Conservation (phyloP, 2,888 invertebrate genomes). For the Torymus auratus region DNA sequence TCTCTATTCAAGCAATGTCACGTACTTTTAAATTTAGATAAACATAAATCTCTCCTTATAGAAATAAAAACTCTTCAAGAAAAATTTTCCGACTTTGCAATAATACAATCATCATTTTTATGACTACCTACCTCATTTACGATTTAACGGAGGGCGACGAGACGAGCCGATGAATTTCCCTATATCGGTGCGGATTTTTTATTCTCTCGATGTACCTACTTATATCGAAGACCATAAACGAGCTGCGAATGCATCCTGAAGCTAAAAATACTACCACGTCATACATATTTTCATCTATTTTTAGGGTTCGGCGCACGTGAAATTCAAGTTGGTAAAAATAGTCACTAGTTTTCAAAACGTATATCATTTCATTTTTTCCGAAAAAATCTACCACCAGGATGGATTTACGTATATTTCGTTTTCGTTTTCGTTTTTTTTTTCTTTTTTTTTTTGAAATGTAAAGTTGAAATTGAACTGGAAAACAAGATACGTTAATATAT, state of each 20-base stretch:
- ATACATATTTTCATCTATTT: slow-evolving; percentile 38
- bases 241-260: not conserved
- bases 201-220: no score
- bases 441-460: not conserved
- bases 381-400: slow-evolving; percentile 42
- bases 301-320: slow-evolving; percentile 22
- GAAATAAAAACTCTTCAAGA: not conserved
- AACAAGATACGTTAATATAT: not conserved
- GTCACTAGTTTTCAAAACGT: slow-evolving; percentile 31
- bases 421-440: not conserved
- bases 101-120: not conserved
- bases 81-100: not conserved
- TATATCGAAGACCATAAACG: no score
- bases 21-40: no score
- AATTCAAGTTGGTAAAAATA: slow-evolving; percentile 47
- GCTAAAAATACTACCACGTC: slow-evolving; percentile 8
- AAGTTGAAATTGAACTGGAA: slow-evolving; percentile 8
- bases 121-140: not conserved
- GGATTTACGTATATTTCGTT: slow-evolving; percentile 35
- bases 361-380: slow-evolving; percentile 22
- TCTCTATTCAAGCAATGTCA: no score
- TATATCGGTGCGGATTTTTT: no score
- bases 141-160: slow-evolving; percentile 17
- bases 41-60: no score
- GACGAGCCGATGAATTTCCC: not conserved